These are phyloP conservation scores for Lymantria monacha DNA, from an alignment of 2,888 invertebrate species.

Conservation along the genomic window DNA sequence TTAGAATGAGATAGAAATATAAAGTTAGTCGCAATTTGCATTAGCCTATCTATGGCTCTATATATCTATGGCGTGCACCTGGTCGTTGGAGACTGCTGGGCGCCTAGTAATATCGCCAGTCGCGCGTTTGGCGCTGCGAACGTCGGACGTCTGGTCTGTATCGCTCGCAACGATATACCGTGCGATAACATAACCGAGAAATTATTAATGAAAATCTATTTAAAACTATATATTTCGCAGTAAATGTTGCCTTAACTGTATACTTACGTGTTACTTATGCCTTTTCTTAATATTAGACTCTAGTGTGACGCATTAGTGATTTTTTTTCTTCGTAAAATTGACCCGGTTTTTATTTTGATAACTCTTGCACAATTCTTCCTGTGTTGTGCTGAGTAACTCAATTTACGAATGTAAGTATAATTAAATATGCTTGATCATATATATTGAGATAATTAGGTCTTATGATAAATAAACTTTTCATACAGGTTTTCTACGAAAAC, in stretches of 20 bases:
- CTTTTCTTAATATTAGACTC: constrained; percentile 22
- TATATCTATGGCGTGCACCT: constrained; percentile 47
- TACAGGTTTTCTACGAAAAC: no score
- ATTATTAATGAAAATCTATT: constrained; percentile 61
- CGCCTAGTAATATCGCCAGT: constrained; percentile 53
- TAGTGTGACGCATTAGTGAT: constrained; percentile 35
- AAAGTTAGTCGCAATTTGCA: constrained; percentile 24
- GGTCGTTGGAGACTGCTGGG: constrained; percentile 62
- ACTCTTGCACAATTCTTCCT: constrained; percentile 60
- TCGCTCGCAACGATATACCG: constrained; percentile 25
- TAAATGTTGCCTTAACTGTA: constrained; percentile 43
- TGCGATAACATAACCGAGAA: constrained; percentile 46
- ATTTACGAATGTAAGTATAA: constrained; percentile 42
- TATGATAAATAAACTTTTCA: neutral
- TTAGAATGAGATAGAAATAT: constrained; percentile 27
- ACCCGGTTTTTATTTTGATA: constrained; percentile 70
- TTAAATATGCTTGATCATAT: constrained; percentile 6
- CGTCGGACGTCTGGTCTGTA: constrained; percentile 34
- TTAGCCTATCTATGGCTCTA: constrained; percentile 35
- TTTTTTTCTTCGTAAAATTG: constrained; percentile 39
- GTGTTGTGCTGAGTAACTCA: constrained; percentile 30
- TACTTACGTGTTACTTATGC: constrained; percentile 30
- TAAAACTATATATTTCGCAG: constrained; percentile 35
- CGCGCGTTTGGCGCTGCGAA: constrained; percentile 57
- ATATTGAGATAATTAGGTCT: neutral